Evolutionary conservation across 1,140 invertebrate genomes (phyloP).

Genomic region (Diuraphis noxia): DNA sequence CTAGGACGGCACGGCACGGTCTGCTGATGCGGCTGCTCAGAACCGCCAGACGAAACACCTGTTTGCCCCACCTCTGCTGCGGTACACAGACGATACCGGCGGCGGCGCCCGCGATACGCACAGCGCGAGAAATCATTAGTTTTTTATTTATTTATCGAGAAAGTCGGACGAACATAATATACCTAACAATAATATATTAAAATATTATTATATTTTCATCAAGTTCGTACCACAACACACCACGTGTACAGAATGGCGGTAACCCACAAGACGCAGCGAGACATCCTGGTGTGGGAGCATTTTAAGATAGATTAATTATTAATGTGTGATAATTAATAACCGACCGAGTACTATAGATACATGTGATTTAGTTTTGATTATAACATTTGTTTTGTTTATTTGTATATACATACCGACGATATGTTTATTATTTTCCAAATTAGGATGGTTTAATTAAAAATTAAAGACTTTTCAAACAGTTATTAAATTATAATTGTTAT

Average conservation of each 20-base stretch:
- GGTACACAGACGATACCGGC: not conserved
- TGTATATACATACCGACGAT: not conserved
- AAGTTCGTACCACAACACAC: not conserved
- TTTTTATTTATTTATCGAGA: constrained; percentile 38
- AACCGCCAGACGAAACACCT: constrained; percentile 42
- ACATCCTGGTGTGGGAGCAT: not conserved
- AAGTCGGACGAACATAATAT: constrained; percentile 14
- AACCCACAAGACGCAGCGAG: not conserved
- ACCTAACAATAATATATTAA: not conserved
- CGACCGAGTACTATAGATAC: too few species aligned
- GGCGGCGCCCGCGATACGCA: constrained; percentile 21
- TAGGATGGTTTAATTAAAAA: not conserved
- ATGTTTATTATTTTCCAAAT: not conserved
- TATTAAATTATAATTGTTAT: too few species aligned
- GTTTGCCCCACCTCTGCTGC: constrained; percentile 27
- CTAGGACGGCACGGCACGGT: constrained; percentile 14
- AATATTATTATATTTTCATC: not conserved
- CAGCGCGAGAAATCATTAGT: constrained; percentile 8
- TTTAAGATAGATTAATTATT: too few species aligned
- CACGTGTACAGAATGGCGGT: not conserved
- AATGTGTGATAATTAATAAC: too few species aligned
- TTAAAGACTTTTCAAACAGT: not conserved
- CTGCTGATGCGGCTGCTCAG: not conserved
- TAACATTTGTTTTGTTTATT: not conserved
- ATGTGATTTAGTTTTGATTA: too few species aligned